Evolutionary conservation across 2,113 vertebrate genomes (phyloP).

Genomic region (Zootoca vivipara): DNA sequence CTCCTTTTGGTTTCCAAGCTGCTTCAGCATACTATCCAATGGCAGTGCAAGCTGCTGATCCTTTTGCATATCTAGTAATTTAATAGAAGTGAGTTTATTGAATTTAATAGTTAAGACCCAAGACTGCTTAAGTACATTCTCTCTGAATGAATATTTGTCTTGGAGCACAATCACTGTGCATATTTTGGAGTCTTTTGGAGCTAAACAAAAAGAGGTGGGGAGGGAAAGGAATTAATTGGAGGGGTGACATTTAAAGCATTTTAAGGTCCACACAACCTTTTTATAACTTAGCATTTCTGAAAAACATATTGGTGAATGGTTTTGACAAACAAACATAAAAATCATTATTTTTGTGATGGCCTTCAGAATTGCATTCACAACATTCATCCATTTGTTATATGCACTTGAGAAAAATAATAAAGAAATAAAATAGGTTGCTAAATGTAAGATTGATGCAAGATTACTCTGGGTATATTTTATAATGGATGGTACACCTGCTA

Average conservation of each 20-base stretch:
- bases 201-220: neutral
- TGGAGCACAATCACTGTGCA: neutral
- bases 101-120: neutral
- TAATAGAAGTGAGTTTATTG: neutral
- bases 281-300: neutral
- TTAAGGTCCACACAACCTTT: neutral
- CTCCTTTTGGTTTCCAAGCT: neutral
- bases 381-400: neutral
- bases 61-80: neutral
- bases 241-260: neutral
- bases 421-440: neutral
- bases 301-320: neutral
- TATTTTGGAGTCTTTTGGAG: neutral
- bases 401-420: neutral
- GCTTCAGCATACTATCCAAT: neutral
- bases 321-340: neutral
- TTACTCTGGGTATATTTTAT: constrained; percentile 10
- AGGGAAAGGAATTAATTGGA: too few species aligned
- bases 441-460: neutral
- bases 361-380: neutral
- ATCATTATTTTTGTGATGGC: neutral
- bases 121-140: neutral
- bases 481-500: neutral
- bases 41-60: neutral
- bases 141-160: neutral